These are phyloP conservation scores for Podarcis siculus DNA, from an alignment of 2,797 vertebrate species.

Conservation along the genomic window DNA sequence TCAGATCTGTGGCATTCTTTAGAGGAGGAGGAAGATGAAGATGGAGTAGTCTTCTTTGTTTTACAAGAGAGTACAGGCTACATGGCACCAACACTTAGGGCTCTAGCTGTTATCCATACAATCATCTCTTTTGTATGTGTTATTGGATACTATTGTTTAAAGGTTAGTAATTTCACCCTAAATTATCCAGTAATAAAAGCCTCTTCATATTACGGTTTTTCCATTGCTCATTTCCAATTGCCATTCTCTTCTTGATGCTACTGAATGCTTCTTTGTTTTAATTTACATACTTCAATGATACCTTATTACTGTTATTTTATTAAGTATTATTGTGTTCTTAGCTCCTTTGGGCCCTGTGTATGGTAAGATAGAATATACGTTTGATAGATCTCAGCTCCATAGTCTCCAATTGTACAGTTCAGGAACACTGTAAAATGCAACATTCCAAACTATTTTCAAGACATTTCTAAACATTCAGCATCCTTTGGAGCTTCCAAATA, in stretches of 20 bases:
- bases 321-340: neutral
- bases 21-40: conserved; percentile 89
- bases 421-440: neutral
- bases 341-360: neutral
- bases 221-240: neutral
- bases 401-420: neutral
- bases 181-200: neutral
- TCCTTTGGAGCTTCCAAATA: neutral
- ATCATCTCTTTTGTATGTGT: conserved; percentile 97
- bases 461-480: neutral
- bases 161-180: conserved; percentile 78
- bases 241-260: neutral
- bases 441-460: neutral
- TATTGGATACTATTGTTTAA: conserved; percentile 96
- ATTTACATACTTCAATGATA: neutral
- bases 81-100: conserved; percentile 94
- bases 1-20: conserved; percentile 88
- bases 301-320: neutral
- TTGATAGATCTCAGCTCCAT: neutral
- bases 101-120: conserved; percentile 92
- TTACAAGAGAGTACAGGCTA: conserved; percentile 98
- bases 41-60: conserved; percentile 92
- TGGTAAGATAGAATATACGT: neutral
- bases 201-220: neutral
- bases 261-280: neutral